Evolutionary conservation across 2,888 invertebrate genomes (phyloP).

Genomic region (Endomychus coccineus): DNA sequence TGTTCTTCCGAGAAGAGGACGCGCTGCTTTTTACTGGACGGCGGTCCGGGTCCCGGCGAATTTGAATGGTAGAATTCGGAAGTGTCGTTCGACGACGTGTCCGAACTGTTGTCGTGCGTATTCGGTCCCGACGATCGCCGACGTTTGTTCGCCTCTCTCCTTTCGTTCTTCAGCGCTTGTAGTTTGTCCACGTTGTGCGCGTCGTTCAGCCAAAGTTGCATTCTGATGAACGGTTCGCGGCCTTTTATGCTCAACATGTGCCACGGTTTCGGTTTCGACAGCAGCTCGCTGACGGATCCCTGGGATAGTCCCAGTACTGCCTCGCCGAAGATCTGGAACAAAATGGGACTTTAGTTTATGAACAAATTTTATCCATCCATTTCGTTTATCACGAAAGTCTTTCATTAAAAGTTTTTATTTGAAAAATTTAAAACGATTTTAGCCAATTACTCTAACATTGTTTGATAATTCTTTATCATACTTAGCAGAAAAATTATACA

Average conservation of each 20-base stretch:
- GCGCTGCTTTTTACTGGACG: conserved; percentile 88
- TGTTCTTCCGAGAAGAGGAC: conserved; percentile 98
- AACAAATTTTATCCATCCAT: too few relatives aligned
- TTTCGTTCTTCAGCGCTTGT: conserved; percentile 83
- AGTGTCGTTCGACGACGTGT: conserved; percentile 82
- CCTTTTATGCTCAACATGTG: conserved; percentile 98
- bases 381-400: too few relatives aligned
- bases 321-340: conserved; percentile 82
- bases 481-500: background rate
- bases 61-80: conserved; percentile 83
- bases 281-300: conserved; percentile 92
- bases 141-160: conserved; percentile 85
- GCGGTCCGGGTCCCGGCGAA: conserved; percentile 73
- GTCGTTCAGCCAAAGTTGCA: conserved; percentile 96
- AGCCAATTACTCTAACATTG: background rate
- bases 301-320: conserved; percentile 94
- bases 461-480: background rate
- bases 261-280: conserved; percentile 98
- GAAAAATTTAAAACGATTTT: too few relatives aligned
- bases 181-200: conserved; percentile 90
- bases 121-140: conserved; percentile 75
- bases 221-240: conserved; percentile 89
- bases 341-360: too few relatives aligned
- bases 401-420: too few relatives aligned
- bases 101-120: conserved; percentile 78